Evolutionary conservation across 1,140 invertebrate genomes (phyloP).

Genomic region (Diabrotica undecimpunctata): DNA sequence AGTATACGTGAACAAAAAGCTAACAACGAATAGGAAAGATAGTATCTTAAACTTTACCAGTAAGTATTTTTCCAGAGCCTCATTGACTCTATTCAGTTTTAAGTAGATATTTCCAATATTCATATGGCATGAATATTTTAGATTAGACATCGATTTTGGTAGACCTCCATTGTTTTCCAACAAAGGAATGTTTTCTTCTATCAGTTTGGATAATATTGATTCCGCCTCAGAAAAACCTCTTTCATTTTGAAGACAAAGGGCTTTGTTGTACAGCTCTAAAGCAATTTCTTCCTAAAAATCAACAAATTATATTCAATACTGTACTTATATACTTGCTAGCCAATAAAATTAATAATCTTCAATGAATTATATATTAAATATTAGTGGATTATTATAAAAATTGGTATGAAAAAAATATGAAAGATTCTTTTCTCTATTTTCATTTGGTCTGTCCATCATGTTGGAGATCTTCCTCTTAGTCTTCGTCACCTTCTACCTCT

Average conservation of each 20-base stretch:
- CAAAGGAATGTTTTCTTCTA: slow-evolving; percentile 45
- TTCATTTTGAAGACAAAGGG: slow-evolving; percentile 39
- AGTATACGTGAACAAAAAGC: too few relatives aligned
- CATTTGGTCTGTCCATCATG: too few relatives aligned
- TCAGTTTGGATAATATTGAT: slow-evolving; percentile 35
- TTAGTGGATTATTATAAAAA: background rate
- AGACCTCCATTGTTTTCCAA: slow-evolving; percentile 46
- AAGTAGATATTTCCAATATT: slow-evolving; percentile 64
- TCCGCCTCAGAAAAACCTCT: slow-evolving; percentile 35
- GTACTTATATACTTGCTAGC: too few relatives aligned
- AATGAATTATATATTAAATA: background rate
- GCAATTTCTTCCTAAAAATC: slow-evolving; percentile 45
- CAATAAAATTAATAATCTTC: background rate
- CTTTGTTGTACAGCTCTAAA: slow-evolving; percentile 45
- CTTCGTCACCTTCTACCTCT: too few relatives aligned
- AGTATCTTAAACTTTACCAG: slow-evolving; percentile 32
- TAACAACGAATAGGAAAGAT: background rate
- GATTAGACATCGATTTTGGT: slow-evolving; percentile 51
- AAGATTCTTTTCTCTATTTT: too few relatives aligned
- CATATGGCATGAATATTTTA: slow-evolving; percentile 70
- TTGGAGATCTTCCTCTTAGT: too few relatives aligned
- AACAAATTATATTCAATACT: slow-evolving; percentile 1
- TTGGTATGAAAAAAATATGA: too few relatives aligned
- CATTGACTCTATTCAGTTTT: slow-evolving; percentile 51
- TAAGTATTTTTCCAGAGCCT: slow-evolving; percentile 56